These are phyloP conservation scores for Drosophila melanogaster DNA, from an alignment of 1,140 invertebrate species.

Conservation along the genomic window Release_6_plus_ISO1_MT NT_037436.4:7267001-7267500, in stretches of 20 bases:
- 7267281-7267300: slow-evolving; percentile 38
- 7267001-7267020: slow-evolving; percentile 53
- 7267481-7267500: slow-evolving; percentile 15
- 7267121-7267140: slow-evolving; percentile 68
- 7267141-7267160: slow-evolving; percentile 48
- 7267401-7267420: slow-evolving; percentile 10
- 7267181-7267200: slow-evolving; percentile 25
- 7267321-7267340: slow-evolving; percentile 41
- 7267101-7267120: slow-evolving; percentile 31
- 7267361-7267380: slow-evolving; percentile 20
- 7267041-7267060: slow-evolving; percentile 31
- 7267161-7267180: slow-evolving; percentile 37
- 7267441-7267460: slow-evolving; percentile 48
- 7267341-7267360: slow-evolving; percentile 56
- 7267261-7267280: slow-evolving; percentile 46
- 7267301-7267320: slow-evolving; percentile 33
- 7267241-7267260: slow-evolving; percentile 42
- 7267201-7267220: slow-evolving; percentile 70
- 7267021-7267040: slow-evolving; percentile 14
- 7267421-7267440: slow-evolving; percentile 19
- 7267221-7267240: slow-evolving; percentile 64
- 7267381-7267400: slow-evolving; percentile 43
- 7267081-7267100: slow-evolving; percentile 17
- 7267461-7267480: slow-evolving; percentile 23
- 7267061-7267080: slow-evolving; percentile 26